Evolutionary conservation across 1,140 invertebrate species (phyloP), one percentile per base, ranked within the genome.

Genomic region (Sycobia sp.): DNA sequence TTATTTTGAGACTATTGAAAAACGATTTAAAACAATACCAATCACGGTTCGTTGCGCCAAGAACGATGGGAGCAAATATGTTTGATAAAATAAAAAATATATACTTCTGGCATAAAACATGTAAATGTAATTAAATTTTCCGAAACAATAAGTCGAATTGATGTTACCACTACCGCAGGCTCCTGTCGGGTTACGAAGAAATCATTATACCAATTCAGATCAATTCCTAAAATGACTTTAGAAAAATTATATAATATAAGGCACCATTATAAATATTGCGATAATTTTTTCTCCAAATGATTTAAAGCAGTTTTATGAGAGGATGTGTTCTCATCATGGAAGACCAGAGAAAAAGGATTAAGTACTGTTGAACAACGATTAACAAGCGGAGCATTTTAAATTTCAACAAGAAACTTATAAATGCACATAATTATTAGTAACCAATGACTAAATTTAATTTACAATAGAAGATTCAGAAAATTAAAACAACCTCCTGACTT

Each of bases 201-300:
- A 62, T 54, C 16, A 32, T n/a, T 36, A 62, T n/a, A 2, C n/a
- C n/a, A 49, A 55, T 55, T 62, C 16, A 18, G 22, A 54, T 39
- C 29, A 18, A 44, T n/a, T 54, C 50, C 50, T 62, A 62, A 62
- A 62, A 61, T 41, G 27, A 58, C 43, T 61, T 44, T 5, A 44
- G 11, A 61, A 61, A 61, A 60, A 41, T 59, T 49, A 38, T 18
- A 58, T 25, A 23, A 47, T 59, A 59, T 50, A 49, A 36, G 39
- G 43, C 16, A 46, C n/a, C n/a, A n/a, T n/a, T n/a, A n/a, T n/a
- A n/a, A n/a, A n/a, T n/a, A n/a, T n/a, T n/a, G n/a, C n/a, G n/a
- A n/a, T n/a, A n/a, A n/a, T n/a, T n/a, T n/a, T n/a, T n/a, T n/a
- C n/a, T n/a, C n/a, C n/a, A n/a, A n/a, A n/a, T n/a, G n/a, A n/a